Evolutionary conservation across 2,113 vertebrate genomes (phyloP).

Genomic region (Atractosteus spatula): DNA sequence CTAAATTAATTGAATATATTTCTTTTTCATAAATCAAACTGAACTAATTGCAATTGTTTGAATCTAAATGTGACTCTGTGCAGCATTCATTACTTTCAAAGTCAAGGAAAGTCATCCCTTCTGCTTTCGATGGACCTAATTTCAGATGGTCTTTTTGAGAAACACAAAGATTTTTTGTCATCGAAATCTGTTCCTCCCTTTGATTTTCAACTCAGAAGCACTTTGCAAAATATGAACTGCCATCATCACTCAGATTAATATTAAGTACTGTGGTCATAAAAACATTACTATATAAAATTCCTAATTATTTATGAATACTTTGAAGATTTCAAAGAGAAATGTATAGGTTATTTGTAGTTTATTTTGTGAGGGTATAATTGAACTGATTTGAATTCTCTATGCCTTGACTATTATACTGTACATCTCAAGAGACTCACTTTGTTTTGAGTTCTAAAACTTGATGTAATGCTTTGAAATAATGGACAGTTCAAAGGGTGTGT

Average conservation of each 20-base stretch:
- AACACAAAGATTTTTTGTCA: background rate
- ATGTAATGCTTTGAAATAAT: too few relatives aligned
- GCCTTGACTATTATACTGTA: background rate
- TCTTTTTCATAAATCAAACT: background rate
- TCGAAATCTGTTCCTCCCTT: background rate
- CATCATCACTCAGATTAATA: background rate
- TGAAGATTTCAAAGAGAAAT: too few relatives aligned
- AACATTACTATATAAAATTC: too few relatives aligned
- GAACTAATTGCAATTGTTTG: background rate
- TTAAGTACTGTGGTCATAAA: background rate
- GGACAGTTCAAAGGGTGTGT: too few relatives aligned
- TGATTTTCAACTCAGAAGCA: background rate
- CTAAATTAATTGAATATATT: too few relatives aligned
- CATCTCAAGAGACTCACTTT: too few relatives aligned
- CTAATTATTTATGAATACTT: too few relatives aligned
- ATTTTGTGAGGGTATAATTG: background rate
- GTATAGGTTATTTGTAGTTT: background rate
- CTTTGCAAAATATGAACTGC: background rate
- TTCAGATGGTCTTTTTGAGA: background rate
- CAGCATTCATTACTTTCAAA: background rate
- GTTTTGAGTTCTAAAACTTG: too few relatives aligned
- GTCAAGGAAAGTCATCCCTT: background rate
- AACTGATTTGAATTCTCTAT: background rate
- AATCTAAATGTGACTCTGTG: background rate
- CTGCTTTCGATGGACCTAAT: background rate